These are phyloP conservation scores for Aphodius sticticus DNA, from an alignment of 2,888 invertebrate species.

Conservation along the genomic window DNA sequence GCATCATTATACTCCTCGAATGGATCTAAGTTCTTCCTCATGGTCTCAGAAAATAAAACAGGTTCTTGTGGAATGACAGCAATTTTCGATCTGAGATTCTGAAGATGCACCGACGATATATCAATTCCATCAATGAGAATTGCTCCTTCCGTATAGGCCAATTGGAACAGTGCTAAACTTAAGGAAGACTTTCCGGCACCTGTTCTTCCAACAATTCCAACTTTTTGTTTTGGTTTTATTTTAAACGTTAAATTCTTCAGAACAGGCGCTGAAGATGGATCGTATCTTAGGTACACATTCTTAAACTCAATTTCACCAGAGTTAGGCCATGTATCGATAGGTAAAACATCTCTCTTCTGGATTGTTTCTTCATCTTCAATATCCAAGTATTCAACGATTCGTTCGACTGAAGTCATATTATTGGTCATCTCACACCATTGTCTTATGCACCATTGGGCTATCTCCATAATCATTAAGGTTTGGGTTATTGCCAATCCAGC, in stretches of 20 bases:
- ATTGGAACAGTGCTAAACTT: slow-evolving; percentile 79
- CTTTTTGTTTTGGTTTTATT: slow-evolving; percentile 73
- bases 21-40: slow-evolving; percentile 90
- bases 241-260: slow-evolving; percentile 73
- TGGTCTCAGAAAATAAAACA: slow-evolving; percentile 84
- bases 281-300: slow-evolving; percentile 75
- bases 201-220: slow-evolving; percentile 83
- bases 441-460: slow-evolving; percentile 88
- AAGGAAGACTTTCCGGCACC: slow-evolving; percentile 85
- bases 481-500: slow-evolving; percentile 59
- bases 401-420: slow-evolving; percentile 91
- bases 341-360: slow-evolving; percentile 37
- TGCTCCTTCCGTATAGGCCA: slow-evolving; percentile 79
- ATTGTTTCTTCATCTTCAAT: slow-evolving; percentile 65
- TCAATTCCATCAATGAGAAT: slow-evolving; percentile 83
- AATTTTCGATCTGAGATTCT: slow-evolving; percentile 76
- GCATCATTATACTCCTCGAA: slow-evolving; percentile 81
- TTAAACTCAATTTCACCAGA: slow-evolving; percentile 73
- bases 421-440: slow-evolving; percentile 65
- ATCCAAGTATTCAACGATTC: slow-evolving; percentile 81
- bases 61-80: slow-evolving; percentile 90
- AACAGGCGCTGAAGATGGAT: slow-evolving; percentile 73
- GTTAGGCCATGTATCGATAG: slow-evolving; percentile 68
- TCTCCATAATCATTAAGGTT: slow-evolving; percentile 57
- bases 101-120: slow-evolving; percentile 73